A percentile compares a stretch with the other conserved stretches of the same genome.
Conservation (phyloP, 1,140 invertebrate species). For the Artemia franciscana region DNA sequence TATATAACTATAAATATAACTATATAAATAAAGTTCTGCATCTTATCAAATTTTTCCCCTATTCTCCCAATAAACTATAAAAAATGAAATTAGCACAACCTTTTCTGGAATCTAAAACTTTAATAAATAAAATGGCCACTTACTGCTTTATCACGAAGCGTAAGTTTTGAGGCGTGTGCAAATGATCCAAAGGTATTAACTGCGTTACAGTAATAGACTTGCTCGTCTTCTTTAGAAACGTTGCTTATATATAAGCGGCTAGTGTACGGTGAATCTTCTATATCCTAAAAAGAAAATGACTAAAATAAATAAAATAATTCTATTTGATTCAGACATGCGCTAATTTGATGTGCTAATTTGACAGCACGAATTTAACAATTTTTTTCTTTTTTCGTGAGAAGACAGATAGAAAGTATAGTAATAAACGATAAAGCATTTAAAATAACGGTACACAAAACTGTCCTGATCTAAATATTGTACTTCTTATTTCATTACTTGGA, state of each 20-base stretch:
- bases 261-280: slow-evolving; percentile 27
- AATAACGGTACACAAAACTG: background rate
- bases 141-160: slow-evolving; percentile 20
- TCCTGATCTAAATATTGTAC: too few relatives aligned
- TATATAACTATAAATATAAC: too few relatives aligned
- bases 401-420: too few relatives aligned
- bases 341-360: too few relatives aligned
- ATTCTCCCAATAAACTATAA: background rate
- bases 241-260: slow-evolving; percentile 45
- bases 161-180: slow-evolving; percentile 40
- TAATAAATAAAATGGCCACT: background rate
- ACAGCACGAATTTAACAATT: too few relatives aligned
- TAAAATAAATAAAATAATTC: too few relatives aligned
- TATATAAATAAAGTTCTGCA: too few relatives aligned
- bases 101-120: background rate
- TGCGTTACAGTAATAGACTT: slow-evolving; percentile 54
- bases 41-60: background rate
- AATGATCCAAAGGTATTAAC: slow-evolving; percentile 49
- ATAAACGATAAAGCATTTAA: background rate
- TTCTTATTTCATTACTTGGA: too few relatives aligned
- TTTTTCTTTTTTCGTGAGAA: too few relatives aligned
- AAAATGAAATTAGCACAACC: too few relatives aligned
- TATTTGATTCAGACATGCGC: too few relatives aligned
- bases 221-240: slow-evolving; percentile 38
- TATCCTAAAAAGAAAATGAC: slow-evolving; percentile 16